Percentiles rank a stretch among this genome's conserved stretches.
These are phyloP conservation scores for Anadara kagoshimensis DNA, from an alignment of 1,140 invertebrate genomes.

Conservation along the genomic window DNA sequence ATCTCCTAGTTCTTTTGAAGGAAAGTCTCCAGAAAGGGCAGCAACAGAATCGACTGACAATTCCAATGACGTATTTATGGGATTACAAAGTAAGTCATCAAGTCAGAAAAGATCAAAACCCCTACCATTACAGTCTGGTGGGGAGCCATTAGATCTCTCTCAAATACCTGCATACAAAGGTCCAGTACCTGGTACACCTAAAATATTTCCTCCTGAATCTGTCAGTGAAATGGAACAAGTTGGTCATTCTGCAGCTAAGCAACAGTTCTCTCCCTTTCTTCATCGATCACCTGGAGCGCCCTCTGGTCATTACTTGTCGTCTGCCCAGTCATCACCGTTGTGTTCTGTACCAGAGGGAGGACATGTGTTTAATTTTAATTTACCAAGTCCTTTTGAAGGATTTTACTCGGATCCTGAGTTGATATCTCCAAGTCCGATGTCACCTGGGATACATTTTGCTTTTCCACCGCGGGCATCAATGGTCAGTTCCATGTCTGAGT, in stretches of 20 bases:
- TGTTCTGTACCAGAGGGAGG: slow-evolving; percentile 70
- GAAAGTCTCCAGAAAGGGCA: slow-evolving; percentile 24
- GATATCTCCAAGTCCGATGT: slow-evolving; percentile 62
- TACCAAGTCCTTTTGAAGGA: slow-evolving; percentile 62
- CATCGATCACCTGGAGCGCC: slow-evolving; percentile 34
- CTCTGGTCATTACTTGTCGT: slow-evolving; percentile 31
- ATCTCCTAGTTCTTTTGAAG: slow-evolving; percentile 26
- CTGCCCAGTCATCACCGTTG: slow-evolving; percentile 57
- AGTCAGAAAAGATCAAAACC: slow-evolving; percentile 13
- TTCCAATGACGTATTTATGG: slow-evolving; percentile 41
- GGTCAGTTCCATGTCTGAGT: slow-evolving; percentile 56
- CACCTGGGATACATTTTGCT: slow-evolving; percentile 65
- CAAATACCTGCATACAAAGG: slow-evolving; percentile 14
- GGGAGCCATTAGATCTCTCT: background rate
- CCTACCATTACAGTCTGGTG: background rate
- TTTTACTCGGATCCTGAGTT: slow-evolving; percentile 63
- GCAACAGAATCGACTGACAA: slow-evolving; percentile 2
- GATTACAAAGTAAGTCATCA: slow-evolving; percentile 35
- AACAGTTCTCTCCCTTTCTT: slow-evolving; percentile 35
- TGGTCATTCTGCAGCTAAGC: slow-evolving; percentile 11
- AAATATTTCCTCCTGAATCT: slow-evolving; percentile 14
- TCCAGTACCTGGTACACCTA: slow-evolving; percentile 13
- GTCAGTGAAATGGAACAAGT: slow-evolving; percentile 20
- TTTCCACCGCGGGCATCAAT: slow-evolving; percentile 61
- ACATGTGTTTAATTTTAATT: slow-evolving; percentile 66